Conservation (phyloP, 1,140 invertebrate genomes). For the Rhopalosiphum maidis region DNA sequence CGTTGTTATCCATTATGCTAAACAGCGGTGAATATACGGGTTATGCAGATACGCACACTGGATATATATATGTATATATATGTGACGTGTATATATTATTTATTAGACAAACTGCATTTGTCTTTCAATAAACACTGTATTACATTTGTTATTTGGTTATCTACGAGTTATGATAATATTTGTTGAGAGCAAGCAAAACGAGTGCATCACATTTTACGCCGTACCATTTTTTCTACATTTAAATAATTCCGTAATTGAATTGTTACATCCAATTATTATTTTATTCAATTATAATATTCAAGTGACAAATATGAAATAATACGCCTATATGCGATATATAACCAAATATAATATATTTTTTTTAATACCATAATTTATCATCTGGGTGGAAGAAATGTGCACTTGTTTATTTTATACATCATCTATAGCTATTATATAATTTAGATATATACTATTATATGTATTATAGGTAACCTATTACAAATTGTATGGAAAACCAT, state of each 20-base stretch:
- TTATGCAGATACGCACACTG: neutral
- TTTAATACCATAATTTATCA: neutral
- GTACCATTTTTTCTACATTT: neutral
- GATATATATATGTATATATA: neutral
- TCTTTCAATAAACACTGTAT: neutral
- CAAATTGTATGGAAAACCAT: neutral
- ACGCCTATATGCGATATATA: neutral
- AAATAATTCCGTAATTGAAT: neutral
- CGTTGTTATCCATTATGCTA: constrained; percentile 30
- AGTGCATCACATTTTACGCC: neutral
- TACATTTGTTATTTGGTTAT: neutral
- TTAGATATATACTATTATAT: neutral
- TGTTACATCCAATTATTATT: neutral
- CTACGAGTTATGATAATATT: neutral
- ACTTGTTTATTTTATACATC: no score
- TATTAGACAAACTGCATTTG: constrained; percentile 7
- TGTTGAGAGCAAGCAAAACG: neutral
- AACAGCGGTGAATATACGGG: constrained; percentile 7
- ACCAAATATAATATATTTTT: neutral
- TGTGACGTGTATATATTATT: neutral
- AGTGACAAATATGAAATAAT: neutral
- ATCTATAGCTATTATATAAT: neutral
- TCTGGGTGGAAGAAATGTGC: neutral
- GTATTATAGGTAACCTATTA: neutral
- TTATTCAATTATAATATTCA: neutral